These are phyloP conservation scores for Eriocheir sinensis DNA, from an alignment of 1,140 invertebrate genomes.

Conservation along the genomic window DNA sequence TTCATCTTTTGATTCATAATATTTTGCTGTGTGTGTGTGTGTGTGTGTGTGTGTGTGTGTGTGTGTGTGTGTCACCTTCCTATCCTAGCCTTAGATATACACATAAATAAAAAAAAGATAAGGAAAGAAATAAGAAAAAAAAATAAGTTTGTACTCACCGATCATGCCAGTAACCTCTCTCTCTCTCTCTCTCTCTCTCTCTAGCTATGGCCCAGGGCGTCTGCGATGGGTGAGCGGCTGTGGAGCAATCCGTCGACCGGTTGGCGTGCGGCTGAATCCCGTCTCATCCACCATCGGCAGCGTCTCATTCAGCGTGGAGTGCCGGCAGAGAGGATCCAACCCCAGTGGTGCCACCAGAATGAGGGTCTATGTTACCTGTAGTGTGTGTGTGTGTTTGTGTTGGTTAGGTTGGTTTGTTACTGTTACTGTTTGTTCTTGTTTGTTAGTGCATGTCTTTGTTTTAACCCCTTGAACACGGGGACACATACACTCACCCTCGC, in stretches of 20 bases:
- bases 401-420: neutral
- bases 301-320: neutral
- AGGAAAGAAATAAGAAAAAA: neutral
- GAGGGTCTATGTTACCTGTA: neutral
- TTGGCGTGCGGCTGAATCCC: neutral
- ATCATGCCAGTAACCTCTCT: neutral
- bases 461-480: neutral
- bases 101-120: neutral
- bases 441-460: neutral
- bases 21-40: neutral
- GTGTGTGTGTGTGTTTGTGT: neutral
- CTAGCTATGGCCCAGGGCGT: neutral
- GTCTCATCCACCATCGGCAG: neutral
- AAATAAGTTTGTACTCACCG: neutral
- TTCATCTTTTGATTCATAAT: conserved; percentile 15
- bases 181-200: neutral
- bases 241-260: neutral
- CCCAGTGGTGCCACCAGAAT: neutral
- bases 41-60: conserved; percentile 9
- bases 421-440: neutral
- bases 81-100: neutral
- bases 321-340: neutral
- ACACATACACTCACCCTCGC: neutral
- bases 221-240: neutral
- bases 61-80: neutral